phyloP scores from a whole-genome alignment of 2,888 invertebrate species.

The Andrena haemorrhoa region DNA sequence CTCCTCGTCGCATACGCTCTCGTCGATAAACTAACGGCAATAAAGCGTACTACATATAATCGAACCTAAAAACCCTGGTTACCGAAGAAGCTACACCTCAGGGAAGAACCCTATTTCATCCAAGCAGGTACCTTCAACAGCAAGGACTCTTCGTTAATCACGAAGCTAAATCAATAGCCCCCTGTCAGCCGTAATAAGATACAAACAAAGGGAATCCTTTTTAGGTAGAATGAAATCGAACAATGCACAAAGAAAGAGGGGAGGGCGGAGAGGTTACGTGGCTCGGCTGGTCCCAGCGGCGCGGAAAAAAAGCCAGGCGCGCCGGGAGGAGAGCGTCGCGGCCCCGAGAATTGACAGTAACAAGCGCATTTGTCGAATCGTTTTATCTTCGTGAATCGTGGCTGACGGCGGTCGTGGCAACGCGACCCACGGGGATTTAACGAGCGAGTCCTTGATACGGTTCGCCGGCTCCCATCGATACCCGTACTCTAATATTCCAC shows the following conservation, averaged over 20 bases:
- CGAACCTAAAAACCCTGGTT: too few relatives aligned
- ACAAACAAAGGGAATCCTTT: neutral
- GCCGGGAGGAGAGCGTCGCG: conserved; percentile 2
- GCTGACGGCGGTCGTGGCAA: conserved; percentile 37
- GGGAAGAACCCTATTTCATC: too few relatives aligned
- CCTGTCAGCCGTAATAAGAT: neutral
- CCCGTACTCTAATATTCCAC: conserved; percentile 44
- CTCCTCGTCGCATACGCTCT: too few relatives aligned
- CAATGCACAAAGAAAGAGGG: neutral
- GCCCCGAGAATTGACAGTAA: conserved; percentile 46
- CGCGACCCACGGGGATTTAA: conserved; percentile 56
- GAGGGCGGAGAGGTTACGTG: neutral
- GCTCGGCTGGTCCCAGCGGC: neutral
- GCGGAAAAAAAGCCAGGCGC: neutral
- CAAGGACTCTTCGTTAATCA: neutral
- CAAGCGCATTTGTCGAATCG: conserved; percentile 56
- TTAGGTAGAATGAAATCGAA: neutral
- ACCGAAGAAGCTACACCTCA: too few relatives aligned
- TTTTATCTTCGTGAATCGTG: conserved; percentile 48
- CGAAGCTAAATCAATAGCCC: conserved; percentile 3
- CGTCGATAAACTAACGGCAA: too few relatives aligned
- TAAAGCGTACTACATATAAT: too few relatives aligned
- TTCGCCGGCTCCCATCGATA: conserved; percentile 46
- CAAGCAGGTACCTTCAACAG: too few relatives aligned
- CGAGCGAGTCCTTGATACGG: conserved; percentile 51